These are phyloP conservation scores for Trachymyrmex septentrionalis DNA, from an alignment of 1,140 invertebrate genomes.

Conservation along the genomic window DNA sequence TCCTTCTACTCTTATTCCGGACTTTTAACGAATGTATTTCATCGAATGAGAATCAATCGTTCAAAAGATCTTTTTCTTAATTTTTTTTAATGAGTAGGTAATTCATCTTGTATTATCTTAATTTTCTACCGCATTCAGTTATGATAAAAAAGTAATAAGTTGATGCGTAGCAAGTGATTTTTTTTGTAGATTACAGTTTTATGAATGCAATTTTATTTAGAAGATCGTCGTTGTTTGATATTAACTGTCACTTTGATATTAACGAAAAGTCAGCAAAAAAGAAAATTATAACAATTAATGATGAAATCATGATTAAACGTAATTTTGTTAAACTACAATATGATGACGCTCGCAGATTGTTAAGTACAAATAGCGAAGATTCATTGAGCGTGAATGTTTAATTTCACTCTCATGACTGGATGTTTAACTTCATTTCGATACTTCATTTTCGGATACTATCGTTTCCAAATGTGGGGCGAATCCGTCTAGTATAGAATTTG, in stretches of 20 bases:
- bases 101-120: conserved; percentile 37
- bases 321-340: conserved; percentile 1
- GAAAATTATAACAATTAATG: neutral
- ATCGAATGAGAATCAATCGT: neutral
- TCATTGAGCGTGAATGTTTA: neutral
- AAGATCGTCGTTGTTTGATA: conserved; percentile 27
- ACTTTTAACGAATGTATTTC: conserved; percentile 30
- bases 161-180: conserved; percentile 21
- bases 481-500: conserved; percentile 39
- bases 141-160: conserved; percentile 40
- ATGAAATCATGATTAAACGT: neutral
- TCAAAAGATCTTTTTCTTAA: neutral
- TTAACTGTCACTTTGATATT: neutral
- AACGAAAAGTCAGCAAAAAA: neutral
- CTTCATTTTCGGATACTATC: neutral
- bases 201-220: too few relatives aligned
- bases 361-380: conserved; percentile 12
- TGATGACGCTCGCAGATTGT: neutral
- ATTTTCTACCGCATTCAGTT: neutral
- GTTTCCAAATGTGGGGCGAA: neutral
- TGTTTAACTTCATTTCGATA: conserved; percentile 36
- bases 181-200: conserved; percentile 23
- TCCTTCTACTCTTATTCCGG: neutral
- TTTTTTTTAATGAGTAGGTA: neutral
- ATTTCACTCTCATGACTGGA: too few relatives aligned